Evolutionary conservation across 1,140 invertebrate genomes (phyloP), one percentile per base, ranked within the genome.

Genomic region (Apis mellifera): DNA sequence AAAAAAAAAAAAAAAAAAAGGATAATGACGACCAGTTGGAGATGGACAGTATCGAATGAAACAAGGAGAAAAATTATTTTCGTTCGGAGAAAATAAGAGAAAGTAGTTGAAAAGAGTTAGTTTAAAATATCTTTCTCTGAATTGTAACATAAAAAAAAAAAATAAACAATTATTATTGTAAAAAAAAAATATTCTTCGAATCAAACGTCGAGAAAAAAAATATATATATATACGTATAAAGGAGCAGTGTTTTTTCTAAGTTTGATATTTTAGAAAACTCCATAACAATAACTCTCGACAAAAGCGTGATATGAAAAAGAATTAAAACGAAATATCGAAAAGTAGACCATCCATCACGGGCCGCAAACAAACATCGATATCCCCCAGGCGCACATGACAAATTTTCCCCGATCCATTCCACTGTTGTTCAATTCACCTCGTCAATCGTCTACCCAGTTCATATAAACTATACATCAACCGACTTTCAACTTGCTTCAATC

Each of bases 341-440:
- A 74, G n/a, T 48, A 42, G 32, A 59, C 55, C 71, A 74, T 74
- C 71, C 71, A 74, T 74, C 71, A 74, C 32, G 55, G 19, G 32
- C 42, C 55, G n/a, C 71, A 60, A 74, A 74, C 71, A 60, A 60
- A 48, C 71, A 60, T 74, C 71, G 26, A 74, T 74, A 74, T 60
- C 71, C 32, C 55, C 32, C 19, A 17, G 11, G 71, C 32, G 32
- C 11, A 9, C 55, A 59, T 74, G 71, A 74, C 71, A 74, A 74
- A 74, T 74, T 23, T 50, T 59, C 55, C 23, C 55, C 71, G 12
- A 74, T 74, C 57, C 32, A 48, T 60, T 74, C 32, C 15, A 11
- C 71, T n/a, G 26, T 74, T n/a, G 26, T 74, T 74, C 48, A 73
- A 73, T 48, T 73, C 55, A 73, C 26, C 54, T 42, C 32, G 12